These are phyloP conservation scores for Cosmopolites sordidus DNA, from an alignment of 2,888 invertebrate genomes.

Conservation along the genomic window DNA sequence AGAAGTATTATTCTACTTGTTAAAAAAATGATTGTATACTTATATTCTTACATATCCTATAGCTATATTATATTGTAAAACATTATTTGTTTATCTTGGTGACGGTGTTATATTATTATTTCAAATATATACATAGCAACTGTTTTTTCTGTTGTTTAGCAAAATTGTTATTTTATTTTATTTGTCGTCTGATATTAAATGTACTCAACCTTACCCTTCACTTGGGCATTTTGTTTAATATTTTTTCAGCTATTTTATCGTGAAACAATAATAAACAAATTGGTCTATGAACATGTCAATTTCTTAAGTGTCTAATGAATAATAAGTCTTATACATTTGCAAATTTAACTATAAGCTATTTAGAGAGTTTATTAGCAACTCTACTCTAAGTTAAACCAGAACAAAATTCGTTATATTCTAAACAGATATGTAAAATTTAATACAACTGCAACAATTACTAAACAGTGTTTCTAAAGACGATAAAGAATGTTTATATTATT, in stretches of 20 bases:
- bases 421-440: no score
- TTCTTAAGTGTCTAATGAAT: neutral
- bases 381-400: neutral
- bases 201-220: neutral
- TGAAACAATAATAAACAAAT: no score
- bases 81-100: neutral
- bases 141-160: neutral
- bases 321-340: neutral
- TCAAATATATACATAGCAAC: neutral
- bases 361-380: neutral
- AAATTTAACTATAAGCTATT: neutral
- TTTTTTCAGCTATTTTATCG: no score
- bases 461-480: no score
- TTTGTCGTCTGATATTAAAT: neutral
- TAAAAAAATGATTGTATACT: neutral
- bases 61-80: neutral
- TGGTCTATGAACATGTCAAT: neutral
- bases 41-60: slow-evolving; percentile 1
- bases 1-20: neutral
- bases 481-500: no score
- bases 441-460: no score
- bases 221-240: neutral
- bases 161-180: neutral
- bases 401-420: neutral
- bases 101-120: neutral